These are phyloP conservation scores for Pholis gunnellus DNA, from an alignment of 2,113 vertebrate genomes.

Conservation along the genomic window DNA sequence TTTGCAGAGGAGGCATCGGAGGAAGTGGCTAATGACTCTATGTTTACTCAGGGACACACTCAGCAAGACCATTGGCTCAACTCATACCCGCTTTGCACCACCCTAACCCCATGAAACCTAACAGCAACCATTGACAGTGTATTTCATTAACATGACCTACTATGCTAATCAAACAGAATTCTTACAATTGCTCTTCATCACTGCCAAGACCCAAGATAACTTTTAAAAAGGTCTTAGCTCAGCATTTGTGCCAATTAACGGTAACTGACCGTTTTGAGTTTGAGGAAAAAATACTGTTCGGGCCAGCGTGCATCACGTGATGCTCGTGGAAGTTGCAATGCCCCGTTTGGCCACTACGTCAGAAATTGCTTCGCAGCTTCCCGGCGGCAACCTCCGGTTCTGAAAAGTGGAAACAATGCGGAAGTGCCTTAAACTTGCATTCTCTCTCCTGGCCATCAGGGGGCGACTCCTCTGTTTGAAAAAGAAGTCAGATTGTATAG, in stretches of 20 bases:
- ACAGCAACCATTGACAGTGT: conserved; percentile 28
- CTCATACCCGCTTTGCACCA: conserved; percentile 23
- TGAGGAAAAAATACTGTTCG: not conserved
- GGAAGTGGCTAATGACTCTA: conserved; percentile 68
- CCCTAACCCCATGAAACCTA: conserved; percentile 8
- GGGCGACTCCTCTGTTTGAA: not conserved
- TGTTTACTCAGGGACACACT: conserved; percentile 65
- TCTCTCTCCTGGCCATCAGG: not conserved
- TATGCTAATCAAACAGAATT: conserved; percentile 23
- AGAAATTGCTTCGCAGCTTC: not conserved
- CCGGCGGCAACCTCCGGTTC: not conserved
- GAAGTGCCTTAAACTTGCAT: not conserved
- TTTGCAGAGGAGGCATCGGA: conserved; percentile 39
- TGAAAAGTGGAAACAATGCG: not conserved
- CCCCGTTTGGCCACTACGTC: not conserved
- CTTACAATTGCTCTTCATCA: conserved; percentile 19
- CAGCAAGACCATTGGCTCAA: conserved; percentile 29
- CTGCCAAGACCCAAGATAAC: not conserved
- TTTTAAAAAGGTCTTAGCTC: conserved; percentile 1
- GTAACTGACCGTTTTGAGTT: not conserved
- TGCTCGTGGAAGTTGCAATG: not conserved
- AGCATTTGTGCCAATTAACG: not conserved
- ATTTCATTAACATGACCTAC: conserved; percentile 57
- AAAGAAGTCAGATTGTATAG: not conserved
- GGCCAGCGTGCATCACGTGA: not conserved